Evolutionary conservation across 2,888 invertebrate species (phyloP), one percentile per base, ranked within the genome.

Genomic region (Microctonus brassicae): DNA sequence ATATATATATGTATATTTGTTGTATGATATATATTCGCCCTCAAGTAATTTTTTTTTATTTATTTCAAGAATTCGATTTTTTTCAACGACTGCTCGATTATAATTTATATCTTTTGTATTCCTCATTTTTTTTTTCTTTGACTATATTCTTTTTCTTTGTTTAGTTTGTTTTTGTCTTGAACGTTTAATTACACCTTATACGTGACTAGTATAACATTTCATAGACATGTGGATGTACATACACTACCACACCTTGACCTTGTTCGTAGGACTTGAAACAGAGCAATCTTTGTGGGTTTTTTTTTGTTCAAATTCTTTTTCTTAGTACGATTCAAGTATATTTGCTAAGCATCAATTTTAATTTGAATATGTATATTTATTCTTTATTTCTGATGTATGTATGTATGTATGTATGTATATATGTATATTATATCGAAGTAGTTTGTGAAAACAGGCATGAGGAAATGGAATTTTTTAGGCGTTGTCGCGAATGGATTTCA

Each of bases 51-150:
- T 62, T 62, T 62, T 34, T 7, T 29, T 29, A 5, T 29, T 29
- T 5, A 24, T 42, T 42, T 10, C 10, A n/a, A 17, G 24, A 63
- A 47, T 47, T 63, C 52, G 42, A 63, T 63, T 63, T 63, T 63
- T 13, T 63, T 17, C 6, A 47, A 47, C 17, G 17, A 47, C 17
- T n/a, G 17, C 47, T 47, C 17, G 17, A 47, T 47, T 47, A 47
- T 47, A 47, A 47, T n/a, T 39, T n/a, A n/a, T 39, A 39, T 47
- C 47, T 47, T 47, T 47, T 47, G 47, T 47, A 17, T 17, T 17
- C 17, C 17, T 17, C 7, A 4, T 47, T 47, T 47, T 7, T 47
- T 47, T 47, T n/a, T 47, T 7, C 47, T 47, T 47, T 5, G 2
- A 17, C 17, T 20, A 4, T 47, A 17, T 47, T 6, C 17, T 9